phyloP scores from a whole-genome alignment of 2,888 invertebrate genomes.

The Lasioglossum morio region DNA sequence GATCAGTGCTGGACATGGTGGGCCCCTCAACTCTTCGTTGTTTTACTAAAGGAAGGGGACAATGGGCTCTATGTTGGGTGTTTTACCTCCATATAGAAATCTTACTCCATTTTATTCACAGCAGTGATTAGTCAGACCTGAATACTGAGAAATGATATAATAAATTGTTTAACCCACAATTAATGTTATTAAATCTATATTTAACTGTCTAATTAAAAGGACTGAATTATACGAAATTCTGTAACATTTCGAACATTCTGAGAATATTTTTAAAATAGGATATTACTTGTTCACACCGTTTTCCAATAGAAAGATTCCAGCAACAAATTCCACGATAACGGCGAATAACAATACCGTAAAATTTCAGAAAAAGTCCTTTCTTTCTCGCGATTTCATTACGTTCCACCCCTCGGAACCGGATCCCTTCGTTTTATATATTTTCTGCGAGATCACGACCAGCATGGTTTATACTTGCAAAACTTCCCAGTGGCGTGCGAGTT shows the following conservation, averaged over 20 bases:
- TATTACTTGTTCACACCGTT: neutral
- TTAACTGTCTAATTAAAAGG: too few relatives aligned
- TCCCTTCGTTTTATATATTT: conserved; percentile 15
- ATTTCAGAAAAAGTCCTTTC: neutral
- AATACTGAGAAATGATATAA: too few relatives aligned
- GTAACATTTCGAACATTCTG: neutral
- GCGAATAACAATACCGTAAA: neutral
- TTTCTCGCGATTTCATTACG: neutral
- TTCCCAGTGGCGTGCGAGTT: conserved; percentile 39
- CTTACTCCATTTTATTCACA: too few relatives aligned
- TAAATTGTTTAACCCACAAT: too few relatives aligned
- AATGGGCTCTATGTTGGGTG: too few relatives aligned
- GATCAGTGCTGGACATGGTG: too few relatives aligned
- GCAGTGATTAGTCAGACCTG: too few relatives aligned
- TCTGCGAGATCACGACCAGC: neutral
- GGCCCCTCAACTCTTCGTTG: too few relatives aligned
- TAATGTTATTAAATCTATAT: too few relatives aligned
- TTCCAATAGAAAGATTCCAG: neutral
- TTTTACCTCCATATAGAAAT: too few relatives aligned
- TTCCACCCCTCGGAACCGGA: neutral
- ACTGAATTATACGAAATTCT: too few relatives aligned
- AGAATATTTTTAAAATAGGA: neutral
- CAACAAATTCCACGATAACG: neutral
- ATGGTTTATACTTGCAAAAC: conserved; percentile 20
- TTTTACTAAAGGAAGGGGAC: too few relatives aligned